Percentiles rank a stretch among this genome's conserved stretches.
Conservation (phyloP, 1,140 invertebrate genomes). For the Nilaparvata lugens region DNA sequence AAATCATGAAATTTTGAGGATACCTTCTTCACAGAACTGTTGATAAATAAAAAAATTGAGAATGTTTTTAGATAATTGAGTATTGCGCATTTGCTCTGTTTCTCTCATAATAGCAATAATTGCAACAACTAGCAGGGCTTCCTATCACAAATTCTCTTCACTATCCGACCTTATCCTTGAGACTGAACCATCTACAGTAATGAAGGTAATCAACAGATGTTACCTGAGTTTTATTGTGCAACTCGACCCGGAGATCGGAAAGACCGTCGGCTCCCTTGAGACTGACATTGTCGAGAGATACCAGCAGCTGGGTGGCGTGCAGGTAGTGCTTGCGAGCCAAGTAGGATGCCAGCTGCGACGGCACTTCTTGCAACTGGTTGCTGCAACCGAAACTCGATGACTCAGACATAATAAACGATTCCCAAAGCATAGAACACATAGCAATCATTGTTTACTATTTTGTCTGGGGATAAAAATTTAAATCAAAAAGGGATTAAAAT, state of each 20-base stretch:
- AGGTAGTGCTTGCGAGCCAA: slow-evolving; percentile 71
- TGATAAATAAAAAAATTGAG: too few relatives aligned
- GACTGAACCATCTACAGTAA: too few relatives aligned
- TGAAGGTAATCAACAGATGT: too few relatives aligned
- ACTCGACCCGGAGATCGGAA: slow-evolving; percentile 60
- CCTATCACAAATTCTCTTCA: too few relatives aligned
- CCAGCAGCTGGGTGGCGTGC: slow-evolving; percentile 73
- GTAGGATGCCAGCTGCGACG: slow-evolving; percentile 59
- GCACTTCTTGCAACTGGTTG: slow-evolving; percentile 68
- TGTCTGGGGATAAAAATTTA: background rate
- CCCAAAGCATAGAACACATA: background rate
- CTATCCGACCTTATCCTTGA: too few relatives aligned
- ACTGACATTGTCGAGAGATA: slow-evolving; percentile 57
- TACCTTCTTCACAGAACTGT: too few relatives aligned
- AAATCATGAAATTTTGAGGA: too few relatives aligned
- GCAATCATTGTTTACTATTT: background rate
- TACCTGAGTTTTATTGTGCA: slow-evolving; percentile 60
- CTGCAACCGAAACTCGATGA: slow-evolving; percentile 41
- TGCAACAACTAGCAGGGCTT: too few relatives aligned
- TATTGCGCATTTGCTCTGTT: too few relatives aligned
- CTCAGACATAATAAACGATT: background rate
- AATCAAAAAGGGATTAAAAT: background rate
- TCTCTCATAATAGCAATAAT: too few relatives aligned
- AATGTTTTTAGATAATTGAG: too few relatives aligned
- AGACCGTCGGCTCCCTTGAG: slow-evolving; percentile 73